Evolutionary conservation across 2,797 vertebrate species (phyloP).

Genomic region (Rhinoraja longicauda): DNA sequence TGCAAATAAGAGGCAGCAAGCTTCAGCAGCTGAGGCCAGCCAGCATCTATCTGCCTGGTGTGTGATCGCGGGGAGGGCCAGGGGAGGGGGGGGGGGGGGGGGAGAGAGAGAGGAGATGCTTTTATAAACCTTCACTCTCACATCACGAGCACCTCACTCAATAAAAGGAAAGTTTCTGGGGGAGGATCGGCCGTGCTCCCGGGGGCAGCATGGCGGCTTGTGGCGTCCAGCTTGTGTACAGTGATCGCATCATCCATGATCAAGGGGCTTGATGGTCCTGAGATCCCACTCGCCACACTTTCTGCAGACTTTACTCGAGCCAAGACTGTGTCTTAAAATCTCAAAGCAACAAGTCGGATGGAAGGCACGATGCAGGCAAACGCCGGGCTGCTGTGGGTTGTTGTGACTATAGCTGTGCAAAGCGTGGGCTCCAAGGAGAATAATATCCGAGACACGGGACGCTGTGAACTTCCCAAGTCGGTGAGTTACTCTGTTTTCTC

Average conservation of each 20-base stretch:
- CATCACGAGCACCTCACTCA: slow-evolving; percentile 31
- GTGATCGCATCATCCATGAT: background rate
- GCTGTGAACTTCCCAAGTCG: slow-evolving; percentile 73
- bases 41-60: background rate
- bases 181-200: background rate
- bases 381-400: slow-evolving; percentile 65
- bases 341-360: slow-evolving; percentile 35
- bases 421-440: slow-evolving; percentile 63
- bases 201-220: slow-evolving; percentile 35
- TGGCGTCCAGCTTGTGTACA: background rate
- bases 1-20: slow-evolving; percentile 28
- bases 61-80: slow-evolving; percentile 9
- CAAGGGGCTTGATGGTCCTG: background rate
- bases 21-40: background rate
- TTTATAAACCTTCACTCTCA: background rate
- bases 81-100: too few species aligned
- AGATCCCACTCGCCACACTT: background rate
- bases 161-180: background rate
- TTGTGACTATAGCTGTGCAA: slow-evolving; percentile 64
- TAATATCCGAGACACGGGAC: slow-evolving; percentile 54
- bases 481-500: slow-evolving; percentile 60
- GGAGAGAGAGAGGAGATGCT: too few species aligned
- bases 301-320: background rate
- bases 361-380: slow-evolving; percentile 61
- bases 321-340: background rate